Percentiles rank a stretch among this genome's conserved stretches.
Conservation (phyloP, 2,888 invertebrate genomes). For the Metacarcinus magister region DNA sequence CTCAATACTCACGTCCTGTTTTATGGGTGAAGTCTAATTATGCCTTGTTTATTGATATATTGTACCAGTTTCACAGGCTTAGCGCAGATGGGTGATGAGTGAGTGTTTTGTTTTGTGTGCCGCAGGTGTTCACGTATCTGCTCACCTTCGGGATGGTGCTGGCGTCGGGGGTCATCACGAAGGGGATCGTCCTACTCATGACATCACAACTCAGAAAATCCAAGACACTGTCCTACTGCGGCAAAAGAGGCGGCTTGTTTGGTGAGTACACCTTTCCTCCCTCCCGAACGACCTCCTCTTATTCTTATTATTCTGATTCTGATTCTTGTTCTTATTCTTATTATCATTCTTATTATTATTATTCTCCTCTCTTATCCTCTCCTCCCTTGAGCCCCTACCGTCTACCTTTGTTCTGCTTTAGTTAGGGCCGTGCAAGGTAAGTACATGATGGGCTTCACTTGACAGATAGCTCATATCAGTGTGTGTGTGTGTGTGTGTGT, state of each 20-base stretch:
- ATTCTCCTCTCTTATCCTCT: not conserved
- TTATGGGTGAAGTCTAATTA: not conserved
- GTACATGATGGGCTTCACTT: too few species aligned
- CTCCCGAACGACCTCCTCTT: not conserved
- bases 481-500: too few species aligned
- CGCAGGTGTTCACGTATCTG: conserved; percentile 90
- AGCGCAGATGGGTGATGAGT: not conserved
- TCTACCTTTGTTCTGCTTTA: too few species aligned
- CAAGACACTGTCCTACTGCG: conserved; percentile 88
- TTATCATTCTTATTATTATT: not conserved
- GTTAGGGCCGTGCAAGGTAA: too few species aligned
- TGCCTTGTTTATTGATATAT: not conserved
- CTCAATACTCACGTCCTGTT: not conserved
- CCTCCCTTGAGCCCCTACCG: not conserved
- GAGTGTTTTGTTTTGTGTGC: not conserved
- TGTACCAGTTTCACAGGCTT: not conserved
- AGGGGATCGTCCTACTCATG: conserved; percentile 95
- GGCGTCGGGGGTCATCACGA: conserved; percentile 93
- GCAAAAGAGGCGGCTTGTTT: conserved; percentile 58
- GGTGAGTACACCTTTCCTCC: conserved; percentile 71
- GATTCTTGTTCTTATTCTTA: not conserved
- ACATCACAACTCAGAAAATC: conserved; percentile 93
- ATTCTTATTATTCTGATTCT: not conserved
- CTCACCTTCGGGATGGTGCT: conserved; percentile 94
- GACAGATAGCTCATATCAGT: too few species aligned